Evolutionary conservation across 2,888 invertebrate species (phyloP).

Genomic region (Eurytoma californica): DNA sequence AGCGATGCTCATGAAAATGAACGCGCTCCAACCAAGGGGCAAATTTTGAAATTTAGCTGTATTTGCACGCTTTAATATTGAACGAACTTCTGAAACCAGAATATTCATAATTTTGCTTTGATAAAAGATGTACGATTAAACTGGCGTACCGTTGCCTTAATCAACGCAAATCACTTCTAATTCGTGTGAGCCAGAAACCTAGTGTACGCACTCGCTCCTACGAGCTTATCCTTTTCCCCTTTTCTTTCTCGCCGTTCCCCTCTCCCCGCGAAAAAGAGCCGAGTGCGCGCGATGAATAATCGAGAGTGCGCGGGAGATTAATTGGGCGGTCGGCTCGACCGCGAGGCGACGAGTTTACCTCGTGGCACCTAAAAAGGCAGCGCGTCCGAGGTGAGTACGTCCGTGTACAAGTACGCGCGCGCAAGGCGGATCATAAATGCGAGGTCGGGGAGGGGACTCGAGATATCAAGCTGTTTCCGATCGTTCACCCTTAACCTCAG

Average conservation of each 20-base stretch:
- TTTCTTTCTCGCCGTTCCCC: not conserved
- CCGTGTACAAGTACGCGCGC: not conserved
- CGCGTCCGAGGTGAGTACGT: conserved; percentile 21
- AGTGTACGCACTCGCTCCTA: not conserved
- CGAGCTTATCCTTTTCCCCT: too few species aligned
- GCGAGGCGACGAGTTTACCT: conserved; percentile 43
- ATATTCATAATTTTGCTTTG: conserved; percentile 19
- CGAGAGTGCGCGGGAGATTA: conserved; percentile 31
- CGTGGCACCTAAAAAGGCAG: conserved; percentile 65
- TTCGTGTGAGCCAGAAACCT: too few species aligned
- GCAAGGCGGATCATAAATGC: conserved; percentile 39
- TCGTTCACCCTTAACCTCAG: conserved; percentile 55
- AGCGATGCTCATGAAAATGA: not conserved
- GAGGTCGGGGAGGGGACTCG: conserved; percentile 15
- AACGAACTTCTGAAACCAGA: not conserved
- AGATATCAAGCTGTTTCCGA: conserved; percentile 38
- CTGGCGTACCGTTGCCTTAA: not conserved
- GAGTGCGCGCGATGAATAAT: conserved; percentile 35
- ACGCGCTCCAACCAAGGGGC: too few species aligned
- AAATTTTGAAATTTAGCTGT: not conserved
- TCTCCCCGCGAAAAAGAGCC: conserved; percentile 10
- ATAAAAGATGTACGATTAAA: not conserved
- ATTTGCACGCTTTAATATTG: not conserved
- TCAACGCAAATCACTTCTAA: too few species aligned
- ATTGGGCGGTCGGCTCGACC: conserved; percentile 17